Evolutionary conservation across 2,888 invertebrate genomes (phyloP).

Genomic region (Drosophila kambysellisi): DNA sequence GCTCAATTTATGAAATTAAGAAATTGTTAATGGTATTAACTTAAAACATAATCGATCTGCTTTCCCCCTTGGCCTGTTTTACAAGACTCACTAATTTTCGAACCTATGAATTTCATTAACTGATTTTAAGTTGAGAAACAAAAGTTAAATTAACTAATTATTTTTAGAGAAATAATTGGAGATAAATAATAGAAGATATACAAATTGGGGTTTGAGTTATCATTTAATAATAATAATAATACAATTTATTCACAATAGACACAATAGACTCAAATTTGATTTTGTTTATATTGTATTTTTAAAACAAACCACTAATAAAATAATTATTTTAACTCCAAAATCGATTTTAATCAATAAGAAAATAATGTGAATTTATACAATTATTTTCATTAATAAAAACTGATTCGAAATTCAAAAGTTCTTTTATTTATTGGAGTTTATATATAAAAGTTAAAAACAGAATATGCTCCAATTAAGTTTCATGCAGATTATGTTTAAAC

Average conservation of each 20-base stretch:
- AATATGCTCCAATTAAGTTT: neutral
- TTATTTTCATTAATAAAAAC: neutral
- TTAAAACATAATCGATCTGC: neutral
- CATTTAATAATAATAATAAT: no score
- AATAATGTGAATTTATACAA: neutral
- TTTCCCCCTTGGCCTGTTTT: neutral
- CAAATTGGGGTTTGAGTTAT: neutral
- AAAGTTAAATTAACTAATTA: no score
- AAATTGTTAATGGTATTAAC: neutral
- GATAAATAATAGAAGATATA: rapidly evolving
- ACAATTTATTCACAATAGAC: no score
- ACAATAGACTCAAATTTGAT: neutral
- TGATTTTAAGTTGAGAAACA: neutral
- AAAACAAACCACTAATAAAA: neutral
- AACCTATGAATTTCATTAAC: neutral
- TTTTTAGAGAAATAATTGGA: neutral
- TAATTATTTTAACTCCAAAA: neutral
- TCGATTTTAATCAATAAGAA: neutral
- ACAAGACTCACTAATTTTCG: neutral
- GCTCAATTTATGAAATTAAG: neutral
- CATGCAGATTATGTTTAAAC: neutral
- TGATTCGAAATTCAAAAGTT: neutral
- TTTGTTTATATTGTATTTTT: neutral
- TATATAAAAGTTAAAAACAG: neutral
- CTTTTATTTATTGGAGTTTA: neutral